A percentile compares a stretch with the other conserved stretches of the same genome.
Conservation (phyloP, 2,113 vertebrate genomes). For the Perca flavescens region DNA sequence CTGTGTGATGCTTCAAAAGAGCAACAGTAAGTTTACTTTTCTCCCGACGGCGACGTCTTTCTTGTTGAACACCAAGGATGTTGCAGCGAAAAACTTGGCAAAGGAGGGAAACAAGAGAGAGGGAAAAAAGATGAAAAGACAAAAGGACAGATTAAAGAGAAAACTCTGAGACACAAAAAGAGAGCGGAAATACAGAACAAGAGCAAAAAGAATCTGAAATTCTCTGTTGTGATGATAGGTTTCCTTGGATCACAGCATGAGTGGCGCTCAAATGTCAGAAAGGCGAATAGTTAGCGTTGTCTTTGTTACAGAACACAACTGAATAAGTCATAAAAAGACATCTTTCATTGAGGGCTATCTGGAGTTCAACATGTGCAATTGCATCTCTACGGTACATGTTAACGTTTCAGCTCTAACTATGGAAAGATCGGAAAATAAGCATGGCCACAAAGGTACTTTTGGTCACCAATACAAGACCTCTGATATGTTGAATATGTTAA, state of each 20-base stretch:
- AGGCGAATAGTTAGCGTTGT: background rate
- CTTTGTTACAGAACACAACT: constrained; percentile 9
- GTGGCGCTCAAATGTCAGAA: constrained; percentile 10
- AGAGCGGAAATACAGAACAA: constrained; percentile 23
- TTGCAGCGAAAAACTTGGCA: background rate
- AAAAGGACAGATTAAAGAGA: constrained; percentile 37
- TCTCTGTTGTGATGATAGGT: constrained; percentile 17
- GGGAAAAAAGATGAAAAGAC: constrained; percentile 31
- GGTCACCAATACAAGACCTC: background rate
- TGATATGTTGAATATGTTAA: background rate
- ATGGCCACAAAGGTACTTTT: background rate
- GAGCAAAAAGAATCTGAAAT: constrained; percentile 33
- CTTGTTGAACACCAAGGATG: constrained; percentile 7
- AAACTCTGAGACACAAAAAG: constrained; percentile 4
- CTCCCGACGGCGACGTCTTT: constrained; percentile 43
- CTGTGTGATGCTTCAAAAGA: constrained; percentile 52
- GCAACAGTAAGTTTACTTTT: constrained; percentile 37
- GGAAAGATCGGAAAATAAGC: background rate
- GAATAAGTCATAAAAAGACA: constrained; percentile 23
- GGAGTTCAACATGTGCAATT: constrained; percentile 43
- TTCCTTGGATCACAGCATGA: constrained; percentile 32
- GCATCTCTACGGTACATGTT: background rate
- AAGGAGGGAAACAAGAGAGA: background rate
- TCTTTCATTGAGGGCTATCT: constrained; percentile 12
- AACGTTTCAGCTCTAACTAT: background rate